Base-by-base conservation (phyloP, 1,140 invertebrate genomes). In the Solen grandis region DNA sequence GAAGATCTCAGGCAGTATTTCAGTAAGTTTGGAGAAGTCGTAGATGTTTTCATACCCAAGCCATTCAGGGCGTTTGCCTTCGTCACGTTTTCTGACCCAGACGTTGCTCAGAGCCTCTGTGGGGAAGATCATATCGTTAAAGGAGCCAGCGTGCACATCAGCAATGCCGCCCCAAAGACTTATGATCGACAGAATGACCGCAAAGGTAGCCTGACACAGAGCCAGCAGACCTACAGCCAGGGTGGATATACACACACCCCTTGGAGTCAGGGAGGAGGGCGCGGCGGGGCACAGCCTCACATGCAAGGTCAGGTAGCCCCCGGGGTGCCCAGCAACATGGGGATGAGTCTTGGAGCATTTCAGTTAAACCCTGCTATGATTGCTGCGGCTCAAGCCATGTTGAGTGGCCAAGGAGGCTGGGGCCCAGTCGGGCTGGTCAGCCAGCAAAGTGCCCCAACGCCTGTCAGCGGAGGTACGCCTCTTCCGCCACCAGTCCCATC, bases 71-170 rank as follows among this genome's bases (percentile, higher is more conserved):
- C 90, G 31, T 94, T 94, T 88, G 93, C 92, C 25, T 94, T 94
- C 88, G 91, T 94, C 27, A 94, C 93, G n/a, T 93, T 94, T 85
- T 90, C 92, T 46, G 90, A 92, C 73, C 88, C 91, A 14, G 95
- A 96, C 87, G 95, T 97, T 88, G 96, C 95, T 90, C 96, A 95
- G 94, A 94, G 96, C 90, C 96, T 97, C 2, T 99, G 97, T 93
- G 98, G 98, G 22, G 97, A 99, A 93, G 97, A 99, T 93, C 98
- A 99, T 92, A 98, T 99, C 84, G 97, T 99, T 59, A 98, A 98
- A 93, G 96, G 95, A 75, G 96, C 98, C 4, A 98, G 97, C 83
- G 97, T 99, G 10, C 97, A 98, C 93, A 97, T 99, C 46, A 98
- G 97, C 57, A 98, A 97, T 93, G 98, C 98, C 76, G 97, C 97